Evolutionary conservation across 2,113 vertebrate genomes (phyloP).

Genomic region (Apus apus): DNA sequence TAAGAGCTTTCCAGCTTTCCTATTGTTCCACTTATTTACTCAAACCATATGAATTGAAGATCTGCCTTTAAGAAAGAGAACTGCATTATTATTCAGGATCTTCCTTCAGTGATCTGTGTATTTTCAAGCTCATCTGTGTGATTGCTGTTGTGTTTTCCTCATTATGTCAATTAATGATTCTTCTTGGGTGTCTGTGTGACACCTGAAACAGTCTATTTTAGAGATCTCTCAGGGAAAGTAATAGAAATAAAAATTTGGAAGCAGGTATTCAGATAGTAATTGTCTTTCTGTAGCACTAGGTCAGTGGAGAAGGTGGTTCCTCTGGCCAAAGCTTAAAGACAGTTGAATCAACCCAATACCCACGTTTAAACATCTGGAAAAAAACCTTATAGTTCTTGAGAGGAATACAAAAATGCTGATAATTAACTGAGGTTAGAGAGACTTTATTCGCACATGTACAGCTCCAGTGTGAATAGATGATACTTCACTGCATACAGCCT

Average conservation of each 20-base stretch:
- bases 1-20: background rate
- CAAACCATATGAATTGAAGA: background rate
- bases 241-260: background rate
- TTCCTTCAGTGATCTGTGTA: background rate
- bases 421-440: background rate
- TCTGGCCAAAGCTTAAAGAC: background rate
- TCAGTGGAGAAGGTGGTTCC: background rate
- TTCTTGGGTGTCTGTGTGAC: background rate
- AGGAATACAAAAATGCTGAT: constrained; percentile 12
- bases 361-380: constrained; percentile 8
- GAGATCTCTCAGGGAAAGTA: background rate
- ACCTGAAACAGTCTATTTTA: background rate
- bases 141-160: background rate
- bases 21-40: background rate
- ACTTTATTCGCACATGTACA: background rate
- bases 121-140: background rate
- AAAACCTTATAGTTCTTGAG: background rate
- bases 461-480: background rate
- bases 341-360: background rate
- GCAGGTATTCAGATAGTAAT: background rate
- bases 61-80: background rate
- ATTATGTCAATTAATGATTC: background rate
- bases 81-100: background rate
- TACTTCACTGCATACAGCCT: background rate
- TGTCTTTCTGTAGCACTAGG: background rate